phyloP scores from a whole-genome alignment of 2,797 vertebrate species.

The Sphenodon punctatus region DNA sequence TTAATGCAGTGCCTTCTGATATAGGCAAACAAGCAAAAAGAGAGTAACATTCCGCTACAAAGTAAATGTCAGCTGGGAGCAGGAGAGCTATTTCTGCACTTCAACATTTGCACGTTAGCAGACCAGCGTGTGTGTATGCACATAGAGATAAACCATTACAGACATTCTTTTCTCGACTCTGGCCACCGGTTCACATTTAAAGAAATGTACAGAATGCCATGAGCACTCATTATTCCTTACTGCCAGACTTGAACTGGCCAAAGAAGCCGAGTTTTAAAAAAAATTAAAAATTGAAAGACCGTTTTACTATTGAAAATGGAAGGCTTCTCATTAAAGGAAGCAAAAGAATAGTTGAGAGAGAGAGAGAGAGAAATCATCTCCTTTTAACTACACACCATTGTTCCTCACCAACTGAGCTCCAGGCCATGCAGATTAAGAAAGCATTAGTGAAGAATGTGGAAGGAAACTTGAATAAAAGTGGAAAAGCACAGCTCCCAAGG shows the following conservation, averaged over 20 bases:
- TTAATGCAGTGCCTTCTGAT: conserved; percentile 22
- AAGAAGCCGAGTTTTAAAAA: not conserved
- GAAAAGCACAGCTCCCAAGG: conserved; percentile 18
- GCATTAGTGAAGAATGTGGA: conserved; percentile 26
- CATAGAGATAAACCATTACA: conserved; percentile 17
- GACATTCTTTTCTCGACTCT: not conserved
- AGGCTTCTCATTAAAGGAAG: conserved; percentile 19
- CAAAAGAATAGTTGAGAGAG: not conserved
- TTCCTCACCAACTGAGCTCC: conserved; percentile 11
- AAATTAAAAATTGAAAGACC: not conserved
- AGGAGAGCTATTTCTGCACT: conserved; percentile 5
- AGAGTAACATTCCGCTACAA: conserved; percentile 28
- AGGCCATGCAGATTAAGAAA: conserved; percentile 27
- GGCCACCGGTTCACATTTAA: not conserved
- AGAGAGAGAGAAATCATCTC: not conserved
- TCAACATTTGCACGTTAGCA: conserved; percentile 17
- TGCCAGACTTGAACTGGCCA: not conserved
- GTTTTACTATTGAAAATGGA: conserved; percentile 15
- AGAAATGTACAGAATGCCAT: conserved; percentile 23
- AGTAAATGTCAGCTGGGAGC: conserved; percentile 23
- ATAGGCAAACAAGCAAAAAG: conserved; percentile 35
- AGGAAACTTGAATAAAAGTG: conserved; percentile 22
- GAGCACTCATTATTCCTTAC: conserved; percentile 35
- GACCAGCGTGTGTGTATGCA: not conserved
- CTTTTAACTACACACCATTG: conserved; percentile 9